Percentiles rank a stretch among this genome's conserved stretches.
These are phyloP conservation scores for Urocynchramus pylzowi DNA, from an alignment of 2,113 vertebrate genomes.

Conservation along the genomic window DNA sequence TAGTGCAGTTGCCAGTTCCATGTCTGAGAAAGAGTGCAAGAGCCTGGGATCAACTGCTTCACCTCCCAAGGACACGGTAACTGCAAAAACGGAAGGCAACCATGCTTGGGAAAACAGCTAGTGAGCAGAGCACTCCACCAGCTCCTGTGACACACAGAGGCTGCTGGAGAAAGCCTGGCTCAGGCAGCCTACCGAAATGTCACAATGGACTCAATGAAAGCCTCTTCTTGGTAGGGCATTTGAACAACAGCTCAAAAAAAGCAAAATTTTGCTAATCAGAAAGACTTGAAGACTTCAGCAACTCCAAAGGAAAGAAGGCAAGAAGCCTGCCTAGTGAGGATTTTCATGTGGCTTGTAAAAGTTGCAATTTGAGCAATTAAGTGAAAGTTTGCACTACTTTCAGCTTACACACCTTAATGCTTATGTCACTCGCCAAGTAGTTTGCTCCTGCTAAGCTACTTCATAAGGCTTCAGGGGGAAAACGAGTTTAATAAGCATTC, in stretches of 20 bases:
- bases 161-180: background rate
- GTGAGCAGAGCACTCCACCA: background rate
- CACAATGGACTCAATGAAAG: background rate
- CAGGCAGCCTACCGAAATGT: background rate
- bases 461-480: background rate
- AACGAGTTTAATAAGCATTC: background rate
- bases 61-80: accelerated
- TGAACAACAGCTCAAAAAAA: background rate
- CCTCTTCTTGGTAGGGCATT: background rate
- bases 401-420: background rate
- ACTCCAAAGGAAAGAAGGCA: background rate
- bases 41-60: background rate
- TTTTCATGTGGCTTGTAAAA: background rate
- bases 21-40: background rate
- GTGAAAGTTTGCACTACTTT: background rate
- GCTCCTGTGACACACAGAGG: background rate
- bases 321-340: background rate
- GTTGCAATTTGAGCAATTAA: no score
- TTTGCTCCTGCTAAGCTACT: background rate
- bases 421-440: background rate
- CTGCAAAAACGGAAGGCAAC: background rate
- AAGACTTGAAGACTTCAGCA: background rate
- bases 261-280: background rate
- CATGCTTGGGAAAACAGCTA: background rate
- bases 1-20: background rate